Conservation (phyloP, 2,888 invertebrate species). For the Drosophila peninsularis region DNA sequence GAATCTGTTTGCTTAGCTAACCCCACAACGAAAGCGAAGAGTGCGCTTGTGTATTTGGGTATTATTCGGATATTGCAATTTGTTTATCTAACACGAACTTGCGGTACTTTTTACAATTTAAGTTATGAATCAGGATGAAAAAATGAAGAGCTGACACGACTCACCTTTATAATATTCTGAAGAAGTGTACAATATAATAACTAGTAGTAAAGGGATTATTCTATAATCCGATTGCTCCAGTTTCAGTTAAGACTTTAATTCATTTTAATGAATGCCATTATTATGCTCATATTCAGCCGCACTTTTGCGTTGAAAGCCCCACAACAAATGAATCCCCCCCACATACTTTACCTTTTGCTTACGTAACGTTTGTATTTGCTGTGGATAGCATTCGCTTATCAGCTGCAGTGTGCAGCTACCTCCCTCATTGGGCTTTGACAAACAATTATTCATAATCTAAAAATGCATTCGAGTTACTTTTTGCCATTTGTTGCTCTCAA, state of each 20-base stretch:
- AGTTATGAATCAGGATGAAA: slow-evolving; percentile 9
- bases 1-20: slow-evolving; percentile 45
- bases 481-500: slow-evolving; percentile 11
- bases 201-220: no score
- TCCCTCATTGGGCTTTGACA: slow-evolving; percentile 1
- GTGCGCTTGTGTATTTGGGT: slow-evolving; percentile 12
- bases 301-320: no score
- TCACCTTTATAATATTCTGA: not conserved
- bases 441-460: slow-evolving; percentile 48
- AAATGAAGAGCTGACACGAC: not conserved
- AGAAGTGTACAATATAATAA: not conserved
- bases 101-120: slow-evolving; percentile 32
- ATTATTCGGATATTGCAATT: slow-evolving; percentile 28
- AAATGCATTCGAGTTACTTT: slow-evolving; percentile 46
- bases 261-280: not conserved
- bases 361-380: not conserved
- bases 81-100: slow-evolving; percentile 40
- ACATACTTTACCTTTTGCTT: not conserved
- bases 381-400: slow-evolving; percentile 17
- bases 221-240: not conserved
- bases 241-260: not conserved
- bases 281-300: no score
- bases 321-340: not conserved
- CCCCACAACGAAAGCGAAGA: slow-evolving; percentile 8
- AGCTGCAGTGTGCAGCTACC: slow-evolving; percentile 2